Percentiles rank a stretch among this genome's conserved stretches.
Evolutionary conservation across 2,797 vertebrate species (phyloP).

Genomic region (Petrocephalus schoutedeni): DNA sequence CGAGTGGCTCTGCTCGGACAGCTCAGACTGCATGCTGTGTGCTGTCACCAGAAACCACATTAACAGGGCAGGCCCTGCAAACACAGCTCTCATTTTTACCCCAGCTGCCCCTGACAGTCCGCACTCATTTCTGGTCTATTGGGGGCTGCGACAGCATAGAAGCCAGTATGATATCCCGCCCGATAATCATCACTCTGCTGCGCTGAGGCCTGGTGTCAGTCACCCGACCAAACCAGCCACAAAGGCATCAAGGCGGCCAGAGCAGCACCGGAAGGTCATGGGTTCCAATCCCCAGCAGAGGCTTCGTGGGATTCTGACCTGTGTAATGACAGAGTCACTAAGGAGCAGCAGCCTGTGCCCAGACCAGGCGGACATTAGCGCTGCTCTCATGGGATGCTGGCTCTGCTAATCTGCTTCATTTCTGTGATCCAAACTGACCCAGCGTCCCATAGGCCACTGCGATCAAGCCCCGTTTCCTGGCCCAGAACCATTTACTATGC

Average conservation of each 20-base stretch:
- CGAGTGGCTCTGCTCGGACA: background rate
- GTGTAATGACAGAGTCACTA: background rate
- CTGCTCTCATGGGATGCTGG: background rate
- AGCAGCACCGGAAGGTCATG: background rate
- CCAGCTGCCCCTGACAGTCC: background rate
- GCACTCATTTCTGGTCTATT: background rate
- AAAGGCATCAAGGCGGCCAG: background rate
- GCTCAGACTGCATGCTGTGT: background rate
- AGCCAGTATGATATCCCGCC: background rate
- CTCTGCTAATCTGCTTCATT: background rate
- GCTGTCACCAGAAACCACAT: background rate
- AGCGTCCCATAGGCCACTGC: slow-evolving; percentile 22
- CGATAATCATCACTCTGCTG: background rate
- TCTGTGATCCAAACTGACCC: background rate
- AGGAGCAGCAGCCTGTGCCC: background rate
- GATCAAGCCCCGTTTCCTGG: background rate
- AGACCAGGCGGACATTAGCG: background rate
- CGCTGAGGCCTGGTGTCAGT: background rate
- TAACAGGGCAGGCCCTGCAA: background rate
- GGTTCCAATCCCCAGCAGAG: background rate
- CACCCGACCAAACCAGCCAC: background rate
- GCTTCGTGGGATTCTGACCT: background rate
- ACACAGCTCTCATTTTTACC: background rate
- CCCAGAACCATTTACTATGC: slow-evolving; percentile 29
- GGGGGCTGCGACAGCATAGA: background rate